Evolutionary conservation across 2,113 vertebrate species (phyloP), one percentile per base, ranked within the genome.

Genomic region (Engystomops pustulosus): DNA sequence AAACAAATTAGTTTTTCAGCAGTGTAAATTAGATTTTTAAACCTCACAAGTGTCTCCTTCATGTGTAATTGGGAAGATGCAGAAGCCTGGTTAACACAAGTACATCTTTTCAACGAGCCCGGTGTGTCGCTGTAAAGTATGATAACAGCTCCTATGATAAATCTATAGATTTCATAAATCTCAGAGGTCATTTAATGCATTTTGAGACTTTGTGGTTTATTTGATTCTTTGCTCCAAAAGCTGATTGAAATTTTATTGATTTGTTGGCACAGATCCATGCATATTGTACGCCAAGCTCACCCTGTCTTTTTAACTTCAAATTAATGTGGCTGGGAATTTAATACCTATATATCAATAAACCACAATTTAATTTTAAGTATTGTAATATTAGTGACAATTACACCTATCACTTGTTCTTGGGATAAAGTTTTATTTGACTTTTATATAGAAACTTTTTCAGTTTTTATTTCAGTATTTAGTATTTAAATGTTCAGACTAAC

Each of bases 241-340:
- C 80, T 72, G 80, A 82, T 82, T 71, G 80, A 82, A 82, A 82
- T 82, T 82, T 27, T 72, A 82, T 82, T 82, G 80, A 82, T 82
- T 74, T 72, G 80, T 60, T 82, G 80, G 80, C 68, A 38, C 25
- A 3, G 17, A 12, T 34, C 80, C 80, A 60, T 41, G 51, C 49
- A 71, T 71, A 81, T 70, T 53, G 60, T 44, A 82, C 34, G 9
- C 47, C 32, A 60, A 51, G 67, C 68, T 72, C 69, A 45, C 49
- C 49, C 8, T 74, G 30, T 71, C 51, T 82, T 72, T 81, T 72
- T 82, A 72, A 82, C 80, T 72, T 49, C 51, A 74, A 82, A 74
- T 82, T 82, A 82, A 72, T 71, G 68, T 60, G 69, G 69, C 49
- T 25, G 69, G 68, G 69, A 82, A 71, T 44, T 58, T 58, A 55